Evolutionary conservation across 2,888 invertebrate species (phyloP).

Genomic region (Tuberolachnus salignus): DNA sequence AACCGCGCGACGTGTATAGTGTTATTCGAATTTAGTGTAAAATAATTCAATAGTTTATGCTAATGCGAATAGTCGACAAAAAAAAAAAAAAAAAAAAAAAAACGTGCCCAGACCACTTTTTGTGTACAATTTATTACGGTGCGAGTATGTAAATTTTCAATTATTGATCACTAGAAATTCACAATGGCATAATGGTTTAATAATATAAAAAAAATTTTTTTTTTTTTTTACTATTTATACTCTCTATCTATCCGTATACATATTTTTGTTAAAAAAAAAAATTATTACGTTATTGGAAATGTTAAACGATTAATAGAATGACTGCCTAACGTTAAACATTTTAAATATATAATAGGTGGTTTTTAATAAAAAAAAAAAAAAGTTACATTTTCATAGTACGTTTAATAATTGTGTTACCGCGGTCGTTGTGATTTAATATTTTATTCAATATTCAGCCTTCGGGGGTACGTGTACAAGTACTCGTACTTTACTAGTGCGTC

Average conservation of each 20-base stretch:
- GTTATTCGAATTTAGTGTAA: conserved; percentile 1
- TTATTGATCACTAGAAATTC: conserved; percentile 17
- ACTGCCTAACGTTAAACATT: too few species aligned
- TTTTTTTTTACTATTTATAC: not conserved
- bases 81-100: not conserved
- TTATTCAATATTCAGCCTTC: too few species aligned
- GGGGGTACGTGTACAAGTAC: too few species aligned
- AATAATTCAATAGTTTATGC: conserved; percentile 3
- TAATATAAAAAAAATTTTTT: not conserved
- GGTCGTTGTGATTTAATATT: too few species aligned
- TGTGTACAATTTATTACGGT: conserved; percentile 5
- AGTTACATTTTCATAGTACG: too few species aligned
- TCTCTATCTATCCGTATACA: not conserved
- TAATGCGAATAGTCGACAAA: not conserved
- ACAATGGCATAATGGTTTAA: not conserved
- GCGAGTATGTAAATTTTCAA: conserved; percentile 33
- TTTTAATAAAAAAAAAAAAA: too few species aligned
- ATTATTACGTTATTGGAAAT: too few species aligned
- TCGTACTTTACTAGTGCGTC: too few species aligned
- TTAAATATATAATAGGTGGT: too few species aligned
- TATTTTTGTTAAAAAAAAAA: too few species aligned
- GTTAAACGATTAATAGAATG: too few species aligned
- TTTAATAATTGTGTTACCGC: too few species aligned
- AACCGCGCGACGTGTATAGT: not conserved
- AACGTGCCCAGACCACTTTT: conserved; percentile 20